Evolutionary conservation across 2,797 vertebrate species (phyloP), one percentile per base, ranked within the genome.

Genomic region (Sus cebifrons): DNA sequence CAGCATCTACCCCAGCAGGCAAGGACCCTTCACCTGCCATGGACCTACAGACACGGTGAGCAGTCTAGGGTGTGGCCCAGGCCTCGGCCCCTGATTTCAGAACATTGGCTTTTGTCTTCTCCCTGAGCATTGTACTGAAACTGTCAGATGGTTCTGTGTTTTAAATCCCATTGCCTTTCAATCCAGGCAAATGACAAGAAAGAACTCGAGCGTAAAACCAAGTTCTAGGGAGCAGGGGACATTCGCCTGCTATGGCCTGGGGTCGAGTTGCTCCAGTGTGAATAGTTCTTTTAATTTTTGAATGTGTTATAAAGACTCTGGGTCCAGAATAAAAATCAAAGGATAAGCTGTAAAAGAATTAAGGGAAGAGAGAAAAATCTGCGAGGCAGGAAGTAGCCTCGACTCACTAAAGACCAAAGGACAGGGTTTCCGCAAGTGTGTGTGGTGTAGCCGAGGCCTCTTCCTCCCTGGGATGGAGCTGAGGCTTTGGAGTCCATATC

Each of bases 71-170:
- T 5, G 73, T 49, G 82, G 89, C 8, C 54, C 91, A 89, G 70
- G 96, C 97, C 75, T 82, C 1, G 75, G 89, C 87, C 82, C 36
- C 14, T 1, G 44, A 8, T 40, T 98, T 97, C 74, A 74, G 16
- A 44, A 79, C 95, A 93, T 67, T 60, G 86, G 74, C 77, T 95
- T 97, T 96, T 12, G 62, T 95, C 97, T 98, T 92, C 93, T 67
- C 96, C 15, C 5, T 0, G 36, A 92, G 92, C 40, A 21, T 65
- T 36, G 32, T 74, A 70, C 54, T 40, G n/a, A 92, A 94, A 82
- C 40, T 96, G 67, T 97, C 94, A 94, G 78, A 91, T 27, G 40
- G 73, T 23, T 62, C 1, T 95, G 52, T 23, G 73, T 91, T 97
- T 97, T 89, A 89, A 62, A 84, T 27, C 96, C 96, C 25, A 14